A percentile compares a stretch with the other conserved stretches of the same genome.
phyloP scores from a whole-genome alignment of 2,888 invertebrate genomes.

The Loripinus fragilis region DNA sequence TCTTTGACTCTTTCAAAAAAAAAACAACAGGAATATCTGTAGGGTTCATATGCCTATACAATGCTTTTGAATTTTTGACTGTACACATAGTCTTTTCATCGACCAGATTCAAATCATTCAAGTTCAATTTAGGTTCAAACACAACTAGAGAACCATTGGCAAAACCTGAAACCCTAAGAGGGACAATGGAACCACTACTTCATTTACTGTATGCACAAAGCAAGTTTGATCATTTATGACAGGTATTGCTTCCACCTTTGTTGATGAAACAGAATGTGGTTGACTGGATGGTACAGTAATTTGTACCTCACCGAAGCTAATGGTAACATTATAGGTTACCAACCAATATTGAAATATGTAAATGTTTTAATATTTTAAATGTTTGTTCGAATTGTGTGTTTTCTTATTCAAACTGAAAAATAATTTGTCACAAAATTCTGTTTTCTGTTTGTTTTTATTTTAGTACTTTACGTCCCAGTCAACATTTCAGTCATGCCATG shows the following conservation, averaged over 20 bases:
- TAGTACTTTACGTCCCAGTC: too few relatives aligned
- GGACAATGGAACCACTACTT: slow-evolving; percentile 9
- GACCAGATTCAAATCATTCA: neutral
- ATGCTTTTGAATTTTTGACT: slow-evolving; percentile 14
- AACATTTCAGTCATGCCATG: too few relatives aligned
- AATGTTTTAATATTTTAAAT: too few relatives aligned
- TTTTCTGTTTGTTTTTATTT: too few relatives aligned
- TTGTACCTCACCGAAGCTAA: neutral
- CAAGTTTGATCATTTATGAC: too few relatives aligned
- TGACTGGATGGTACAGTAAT: neutral
- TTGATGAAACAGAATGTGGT: neutral
- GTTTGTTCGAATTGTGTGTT: too few relatives aligned
- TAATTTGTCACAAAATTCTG: too few relatives aligned
- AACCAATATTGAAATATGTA: too few relatives aligned
- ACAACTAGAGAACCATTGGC: neutral
- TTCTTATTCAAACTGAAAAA: too few relatives aligned
- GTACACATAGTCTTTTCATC: slow-evolving; percentile 1
- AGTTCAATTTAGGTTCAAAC: neutral
- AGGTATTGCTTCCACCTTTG: neutral
- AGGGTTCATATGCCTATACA: too few relatives aligned
- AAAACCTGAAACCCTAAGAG: neutral
- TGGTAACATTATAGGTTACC: too few relatives aligned
- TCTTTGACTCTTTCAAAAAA: neutral
- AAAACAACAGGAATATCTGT: slow-evolving; percentile 23
- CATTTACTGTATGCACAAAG: neutral